Conservation (phyloP, 2,888 invertebrate species). For the Chesias legatella region DNA sequence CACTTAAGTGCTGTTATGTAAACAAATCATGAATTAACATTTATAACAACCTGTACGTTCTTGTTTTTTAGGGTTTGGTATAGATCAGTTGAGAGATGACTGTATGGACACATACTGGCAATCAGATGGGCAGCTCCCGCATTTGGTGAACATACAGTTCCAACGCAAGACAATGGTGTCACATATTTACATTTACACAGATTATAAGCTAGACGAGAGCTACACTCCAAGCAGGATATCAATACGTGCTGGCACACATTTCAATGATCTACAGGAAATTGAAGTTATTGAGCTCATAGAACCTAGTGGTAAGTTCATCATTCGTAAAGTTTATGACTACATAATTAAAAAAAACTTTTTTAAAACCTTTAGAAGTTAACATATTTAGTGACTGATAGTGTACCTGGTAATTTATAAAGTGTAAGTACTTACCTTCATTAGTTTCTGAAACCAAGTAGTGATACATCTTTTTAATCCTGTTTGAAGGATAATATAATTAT, state of each 20-base stretch:
- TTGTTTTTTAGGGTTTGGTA: constrained; percentile 96
- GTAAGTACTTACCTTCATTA: too few species aligned
- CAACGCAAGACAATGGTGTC: constrained; percentile 96
- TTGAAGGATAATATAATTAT: too few species aligned
- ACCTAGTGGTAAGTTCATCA: constrained; percentile 86
- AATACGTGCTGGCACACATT: constrained; percentile 95
- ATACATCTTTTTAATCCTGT: too few species aligned
- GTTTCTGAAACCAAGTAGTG: too few species aligned
- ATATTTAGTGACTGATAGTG: too few species aligned
- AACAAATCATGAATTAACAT: too few species aligned
- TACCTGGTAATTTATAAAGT: too few species aligned
- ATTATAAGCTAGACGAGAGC: constrained; percentile 98
- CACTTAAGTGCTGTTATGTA: too few species aligned
- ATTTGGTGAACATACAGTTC: constrained; percentile 98
- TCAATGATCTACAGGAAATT: constrained; percentile 97
- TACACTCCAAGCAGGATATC: constrained; percentile 98
- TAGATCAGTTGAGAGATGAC: constrained; percentile 96
- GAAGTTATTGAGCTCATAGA: constrained; percentile 96
- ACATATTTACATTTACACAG: constrained; percentile 97
- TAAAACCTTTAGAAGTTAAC: too few species aligned
- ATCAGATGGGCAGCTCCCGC: constrained; percentile 98
- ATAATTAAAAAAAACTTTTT: too few species aligned
- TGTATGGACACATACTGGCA: constrained; percentile 99
- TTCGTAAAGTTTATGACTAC: too few species aligned
- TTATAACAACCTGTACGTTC: too few species aligned